Evolutionary conservation across 2,797 vertebrate genomes (phyloP), one percentile per base, ranked within the genome.

Genomic region (Cetoscarus ocellatus): DNA sequence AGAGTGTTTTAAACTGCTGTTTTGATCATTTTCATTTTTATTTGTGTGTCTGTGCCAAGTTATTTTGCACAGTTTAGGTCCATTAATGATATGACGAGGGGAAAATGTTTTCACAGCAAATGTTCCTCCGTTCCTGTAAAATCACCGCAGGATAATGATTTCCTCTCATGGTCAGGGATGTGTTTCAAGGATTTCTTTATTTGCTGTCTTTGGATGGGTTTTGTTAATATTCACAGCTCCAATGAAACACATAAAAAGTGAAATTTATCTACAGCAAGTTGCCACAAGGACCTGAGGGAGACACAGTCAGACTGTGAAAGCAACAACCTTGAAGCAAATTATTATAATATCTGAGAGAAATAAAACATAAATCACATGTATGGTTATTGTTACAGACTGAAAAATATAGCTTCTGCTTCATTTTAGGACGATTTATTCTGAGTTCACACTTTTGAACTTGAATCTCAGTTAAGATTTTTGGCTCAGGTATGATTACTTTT

Each of bases 111-210:
- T 51, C 1, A 35, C 6, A 49, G 17, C 8, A 10, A 18, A 34
- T 51, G 50, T 34, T 35, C 27, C 19, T 18, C 12, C 11, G 3
- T 51, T 27, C 50, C 50, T 51, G 50, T 51, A 51, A 51, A 51
- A 51, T 51, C 27, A 51, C 19, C 50, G 34, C 50, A 49, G 5
- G 6, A 34, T 51, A 51, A 51, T 51, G 19, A 34, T 51, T 51
- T 51, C 50, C 50, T 51, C 27, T 6, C 51, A n/a, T n/a, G 14
- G 15, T 51, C 55, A 17, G 19, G 10, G 10, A 11, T 51, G 34
- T 27, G 14, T 35, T 60, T 56, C 40, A 17, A 60, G 34, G 10
- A 56, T 69, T 52, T 27, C 27, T 70, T 55, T 18, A 13, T 18
- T 45, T 53, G 19, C 50, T 51, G 12, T 19, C 50, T 51, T 51